Evolutionary conservation across 92 coral and sea anemone genomes (phyloP), one percentile per base, ranked within the genome.

Genomic region (Micromussa lordhowensis): DNA sequence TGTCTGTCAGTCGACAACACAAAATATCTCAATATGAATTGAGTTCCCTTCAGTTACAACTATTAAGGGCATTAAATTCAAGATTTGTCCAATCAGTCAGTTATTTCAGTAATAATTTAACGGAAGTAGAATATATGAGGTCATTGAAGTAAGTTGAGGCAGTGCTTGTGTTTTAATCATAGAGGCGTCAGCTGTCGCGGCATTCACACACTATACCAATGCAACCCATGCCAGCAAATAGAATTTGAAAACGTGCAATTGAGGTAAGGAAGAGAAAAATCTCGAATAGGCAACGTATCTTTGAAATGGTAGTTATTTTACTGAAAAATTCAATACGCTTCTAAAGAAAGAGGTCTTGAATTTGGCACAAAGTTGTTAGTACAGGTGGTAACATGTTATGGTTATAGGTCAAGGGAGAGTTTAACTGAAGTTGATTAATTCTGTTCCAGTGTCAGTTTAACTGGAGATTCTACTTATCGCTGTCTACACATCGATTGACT

Each of bases 361-460:
- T 17, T 32, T 73, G 24, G 49, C 21, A 36, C n/a, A 73, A 15
- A 73, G 9, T 38, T 73, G 16, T 36, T 49, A 8, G 21, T 35
- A 38, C 78, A 73, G 78, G 78, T 73, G 78, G 78, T 73, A 73
- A 7, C 49, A 73, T 36, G 78, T 73, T 73, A 19, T 73, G 78
- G 78, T 73, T 73, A 73, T 38, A 73, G 78, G 78, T 73, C 78
- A 73, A 73, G 78, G 36, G 51, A 73, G 34, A 66, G 29, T 28
- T 64, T 5, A 72, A 72, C 26, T 72, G 77, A 72, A 72, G 48
- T 16, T 72, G 1, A 34, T 72, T 17, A 34, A 14, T 72, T 72
- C 48, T 32, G 13, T 28, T 68, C 78, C 8, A 22, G 34, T 73
- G 51, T 36, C 78, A 35, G 44, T 32, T 71, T 73, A 35, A 32